Evolutionary conservation across 2,797 vertebrate genomes (phyloP).

Genomic region (Eleutherodactylus coqui): DNA sequence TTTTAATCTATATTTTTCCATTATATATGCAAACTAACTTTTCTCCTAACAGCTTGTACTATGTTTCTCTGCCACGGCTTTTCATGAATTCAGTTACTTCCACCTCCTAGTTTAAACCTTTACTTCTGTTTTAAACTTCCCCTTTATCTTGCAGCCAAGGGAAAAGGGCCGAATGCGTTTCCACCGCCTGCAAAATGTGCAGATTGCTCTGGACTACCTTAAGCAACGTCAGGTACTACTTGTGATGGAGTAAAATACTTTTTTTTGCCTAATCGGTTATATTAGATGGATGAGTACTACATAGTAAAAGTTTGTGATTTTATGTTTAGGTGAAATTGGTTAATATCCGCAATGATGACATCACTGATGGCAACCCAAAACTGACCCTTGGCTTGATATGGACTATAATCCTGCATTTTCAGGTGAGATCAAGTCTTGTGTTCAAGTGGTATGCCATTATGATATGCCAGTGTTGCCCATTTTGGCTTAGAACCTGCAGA

Average conservation of each 20-base stretch:
- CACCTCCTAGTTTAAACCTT: background rate
- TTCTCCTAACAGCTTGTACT: background rate
- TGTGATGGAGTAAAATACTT: background rate
- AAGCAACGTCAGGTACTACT: slow-evolving; percentile 93
- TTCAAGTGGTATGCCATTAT: background rate
- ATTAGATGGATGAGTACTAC: background rate
- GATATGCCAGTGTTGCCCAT: background rate
- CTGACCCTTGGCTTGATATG: slow-evolving; percentile 97
- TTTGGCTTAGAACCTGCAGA: background rate
- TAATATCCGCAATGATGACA: slow-evolving; percentile 98
- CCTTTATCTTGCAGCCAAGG: slow-evolving; percentile 83
- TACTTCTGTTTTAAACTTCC: background rate
- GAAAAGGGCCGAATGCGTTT: slow-evolving; percentile 98
- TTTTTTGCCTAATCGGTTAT: background rate
- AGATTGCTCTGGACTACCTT: slow-evolving; percentile 97
- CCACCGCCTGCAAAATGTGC: slow-evolving; percentile 96
- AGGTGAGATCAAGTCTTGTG: slow-evolving; percentile 77
- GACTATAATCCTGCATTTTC: slow-evolving; percentile 99
- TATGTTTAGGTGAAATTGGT: slow-evolving; percentile 92
- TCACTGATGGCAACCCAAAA: slow-evolving; percentile 97
- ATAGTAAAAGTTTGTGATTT: background rate
- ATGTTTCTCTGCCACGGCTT: no score
- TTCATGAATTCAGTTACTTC: background rate
- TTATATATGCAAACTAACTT: background rate
- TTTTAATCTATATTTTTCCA: background rate